phyloP scores from a whole-genome alignment of 2,888 invertebrate genomes.

The Nephrotoma flavescens region DNA sequence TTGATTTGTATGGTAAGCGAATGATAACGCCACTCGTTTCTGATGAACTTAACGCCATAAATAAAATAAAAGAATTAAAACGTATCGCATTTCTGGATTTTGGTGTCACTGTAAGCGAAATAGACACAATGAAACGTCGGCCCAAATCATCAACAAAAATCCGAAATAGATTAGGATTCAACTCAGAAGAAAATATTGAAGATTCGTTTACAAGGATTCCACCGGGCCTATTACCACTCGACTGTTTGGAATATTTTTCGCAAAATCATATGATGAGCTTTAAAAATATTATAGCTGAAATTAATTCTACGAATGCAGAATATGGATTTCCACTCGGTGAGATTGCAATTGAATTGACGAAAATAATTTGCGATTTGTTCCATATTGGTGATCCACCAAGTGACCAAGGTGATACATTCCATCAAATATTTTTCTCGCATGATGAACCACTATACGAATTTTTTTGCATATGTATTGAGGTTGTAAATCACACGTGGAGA shows the following conservation, averaged over 20 bases:
- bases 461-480: conserved; percentile 81
- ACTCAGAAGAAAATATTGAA: conserved; percentile 82
- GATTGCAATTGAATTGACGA: conserved; percentile 81
- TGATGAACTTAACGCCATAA: conserved; percentile 71
- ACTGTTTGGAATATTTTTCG: conserved; percentile 93
- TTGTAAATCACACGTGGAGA: conserved; percentile 96
- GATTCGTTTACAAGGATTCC: conserved; percentile 84
- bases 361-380: conserved; percentile 76
- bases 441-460: conserved; percentile 94
- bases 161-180: conserved; percentile 88
- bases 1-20: conserved; percentile 73
- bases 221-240: conserved; percentile 80
- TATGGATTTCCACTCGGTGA: conserved; percentile 94
- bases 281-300: conserved; percentile 79
- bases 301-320: conserved; percentile 84
- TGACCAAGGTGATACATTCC: conserved; percentile 76
- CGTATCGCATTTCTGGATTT: conserved; percentile 84
- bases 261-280: conserved; percentile 77
- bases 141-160: conserved; percentile 54
- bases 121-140: conserved; percentile 25
- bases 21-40: conserved; percentile 67
- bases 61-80: conserved; percentile 80
- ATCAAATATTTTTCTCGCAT: conserved; percentile 88
- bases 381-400: conserved; percentile 79
- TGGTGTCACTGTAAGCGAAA: conserved; percentile 35